Percentiles rank a stretch among this genome's conserved stretches.
Evolutionary conservation across 2,888 invertebrate species (phyloP).

Genomic region (Charanyca ferruginea): DNA sequence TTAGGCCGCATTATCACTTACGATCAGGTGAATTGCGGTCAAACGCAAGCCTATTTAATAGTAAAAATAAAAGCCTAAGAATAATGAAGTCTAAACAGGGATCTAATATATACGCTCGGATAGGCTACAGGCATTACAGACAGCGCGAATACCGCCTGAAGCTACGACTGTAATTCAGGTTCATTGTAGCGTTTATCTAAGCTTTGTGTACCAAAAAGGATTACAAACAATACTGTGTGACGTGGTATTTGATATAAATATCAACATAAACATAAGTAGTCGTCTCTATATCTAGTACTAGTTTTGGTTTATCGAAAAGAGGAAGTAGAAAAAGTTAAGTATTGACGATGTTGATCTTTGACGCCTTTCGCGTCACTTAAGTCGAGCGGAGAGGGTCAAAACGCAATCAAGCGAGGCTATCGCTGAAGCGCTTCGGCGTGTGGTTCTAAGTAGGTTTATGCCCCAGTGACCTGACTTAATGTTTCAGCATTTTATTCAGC

Average conservation of each 20-base stretch:
- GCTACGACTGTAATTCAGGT: slow-evolving; percentile 41
- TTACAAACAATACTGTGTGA: slow-evolving; percentile 30
- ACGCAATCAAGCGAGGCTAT: slow-evolving; percentile 57
- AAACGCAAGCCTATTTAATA: no score
- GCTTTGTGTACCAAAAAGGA: slow-evolving; percentile 48
- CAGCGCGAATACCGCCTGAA: slow-evolving; percentile 19
- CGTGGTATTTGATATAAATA: slow-evolving; percentile 11
- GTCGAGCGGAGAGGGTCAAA: slow-evolving; percentile 55
- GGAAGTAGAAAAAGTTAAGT: slow-evolving; percentile 21
- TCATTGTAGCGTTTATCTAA: slow-evolving; percentile 31
- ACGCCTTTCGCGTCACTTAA: slow-evolving; percentile 54
- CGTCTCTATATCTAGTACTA: background rate
- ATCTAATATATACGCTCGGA: slow-evolving; percentile 8
- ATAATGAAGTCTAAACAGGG: slow-evolving; percentile 18
- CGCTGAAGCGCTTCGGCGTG: slow-evolving; percentile 53
- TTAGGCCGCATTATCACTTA: no score
- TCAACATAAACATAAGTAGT: background rate
- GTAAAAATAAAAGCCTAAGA: no score
- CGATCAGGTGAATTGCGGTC: no score
- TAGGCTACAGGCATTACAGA: slow-evolving; percentile 18
- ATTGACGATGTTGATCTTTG: slow-evolving; percentile 54
- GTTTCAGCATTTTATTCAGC: slow-evolving; percentile 70
- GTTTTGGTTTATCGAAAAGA: no score
- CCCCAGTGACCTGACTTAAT: slow-evolving; percentile 71
- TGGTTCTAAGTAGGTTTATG: slow-evolving; percentile 65